phyloP scores from a whole-genome alignment of 2,113 vertebrate species.

The Cygnus atratus region DNA sequence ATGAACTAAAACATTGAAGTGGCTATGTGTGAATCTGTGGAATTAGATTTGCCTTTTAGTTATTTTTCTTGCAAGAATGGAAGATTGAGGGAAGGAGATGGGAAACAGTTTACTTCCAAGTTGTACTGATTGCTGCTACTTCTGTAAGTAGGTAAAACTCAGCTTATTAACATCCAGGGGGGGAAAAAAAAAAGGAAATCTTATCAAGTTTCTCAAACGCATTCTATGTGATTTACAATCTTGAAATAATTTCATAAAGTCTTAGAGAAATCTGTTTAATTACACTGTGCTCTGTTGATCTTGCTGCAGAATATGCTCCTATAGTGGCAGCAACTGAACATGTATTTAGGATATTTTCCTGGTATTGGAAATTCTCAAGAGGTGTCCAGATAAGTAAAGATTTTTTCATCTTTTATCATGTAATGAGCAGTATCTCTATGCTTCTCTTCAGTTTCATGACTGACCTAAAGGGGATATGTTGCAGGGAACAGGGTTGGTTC shows the following conservation, averaged over 20 bases:
- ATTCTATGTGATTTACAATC: background rate
- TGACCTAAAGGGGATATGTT: background rate
- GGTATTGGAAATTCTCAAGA: background rate
- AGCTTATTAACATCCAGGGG: background rate
- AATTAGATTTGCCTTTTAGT: background rate
- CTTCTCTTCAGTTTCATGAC: background rate
- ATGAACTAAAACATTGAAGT: background rate
- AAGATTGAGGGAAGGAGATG: background rate
- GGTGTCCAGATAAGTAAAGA: background rate
- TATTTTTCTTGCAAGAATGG: background rate
- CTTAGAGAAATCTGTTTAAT: background rate
- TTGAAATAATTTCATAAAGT: background rate
- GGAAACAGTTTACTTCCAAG: background rate
- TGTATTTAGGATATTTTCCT: background rate
- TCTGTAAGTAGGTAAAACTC: background rate
- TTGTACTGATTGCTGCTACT: background rate
- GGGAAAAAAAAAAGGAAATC: background rate
- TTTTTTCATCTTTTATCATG: background rate
- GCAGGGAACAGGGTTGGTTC: background rate
- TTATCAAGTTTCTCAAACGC: background rate
- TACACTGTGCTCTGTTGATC: background rate
- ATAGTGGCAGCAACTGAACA: background rate
- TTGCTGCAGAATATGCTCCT: background rate
- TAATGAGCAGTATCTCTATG: background rate
- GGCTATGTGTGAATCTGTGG: background rate